Evolutionary conservation across 2,888 invertebrate species (phyloP).

Genomic region (Drosophila tripunctata): DNA sequence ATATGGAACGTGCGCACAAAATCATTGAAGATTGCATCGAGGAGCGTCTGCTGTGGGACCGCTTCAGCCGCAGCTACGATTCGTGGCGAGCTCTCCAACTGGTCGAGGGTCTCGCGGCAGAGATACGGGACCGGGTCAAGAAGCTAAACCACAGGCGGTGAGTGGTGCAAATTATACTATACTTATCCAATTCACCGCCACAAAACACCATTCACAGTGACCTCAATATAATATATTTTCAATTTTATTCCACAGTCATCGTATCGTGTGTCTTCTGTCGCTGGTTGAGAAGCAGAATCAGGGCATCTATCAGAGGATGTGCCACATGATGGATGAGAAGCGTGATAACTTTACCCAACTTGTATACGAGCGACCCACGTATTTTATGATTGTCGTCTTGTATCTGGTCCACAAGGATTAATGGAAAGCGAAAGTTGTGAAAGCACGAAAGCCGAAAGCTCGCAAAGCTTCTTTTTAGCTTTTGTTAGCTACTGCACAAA

Average conservation of each 20-base stretch:
- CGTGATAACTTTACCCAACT: constrained; percentile 82
- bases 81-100: constrained; percentile 83
- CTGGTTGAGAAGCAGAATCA: constrained; percentile 83
- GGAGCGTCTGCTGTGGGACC: constrained; percentile 83
- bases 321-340: constrained; percentile 82
- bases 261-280: constrained; percentile 83
- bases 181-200: background rate
- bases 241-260: constrained; percentile 69
- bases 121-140: constrained; percentile 82
- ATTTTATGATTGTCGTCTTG: constrained; percentile 81
- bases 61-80: constrained; percentile 83
- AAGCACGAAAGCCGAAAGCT: constrained; percentile 16
- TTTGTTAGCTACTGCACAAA: constrained; percentile 32
- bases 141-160: constrained; percentile 81
- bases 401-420: constrained; percentile 83
- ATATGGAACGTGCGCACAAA: constrained; percentile 83
- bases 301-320: constrained; percentile 82
- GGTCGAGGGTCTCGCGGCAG: constrained; percentile 80
- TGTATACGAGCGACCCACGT: constrained; percentile 82
- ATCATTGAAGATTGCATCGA: constrained; percentile 82
- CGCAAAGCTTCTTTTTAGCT: constrained; percentile 10
- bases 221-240: constrained; percentile 2
- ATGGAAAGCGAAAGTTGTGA: constrained; percentile 20
- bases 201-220: constrained; percentile 2
- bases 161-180: constrained; percentile 23